Evolutionary conservation across 1,140 invertebrate species (phyloP), one percentile per base, ranked within the genome.

Genomic region (Archivesica marissinica): DNA sequence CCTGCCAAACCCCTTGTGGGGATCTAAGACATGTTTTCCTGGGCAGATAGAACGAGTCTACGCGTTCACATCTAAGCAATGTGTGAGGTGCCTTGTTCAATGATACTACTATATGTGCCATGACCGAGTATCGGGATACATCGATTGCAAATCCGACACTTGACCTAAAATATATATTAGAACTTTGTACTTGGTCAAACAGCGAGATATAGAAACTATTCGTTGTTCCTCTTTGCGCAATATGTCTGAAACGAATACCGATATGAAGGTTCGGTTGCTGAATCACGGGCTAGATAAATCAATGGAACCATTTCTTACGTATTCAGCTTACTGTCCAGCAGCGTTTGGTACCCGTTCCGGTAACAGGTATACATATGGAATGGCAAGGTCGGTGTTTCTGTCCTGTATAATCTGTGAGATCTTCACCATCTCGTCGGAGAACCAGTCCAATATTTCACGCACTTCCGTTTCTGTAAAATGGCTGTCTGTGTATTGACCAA

Each of bases 311-410:
- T 11, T 54, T n/a, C 4, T 54, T 54, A 11, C n/a, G 7, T 17
- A 17, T 47, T 17, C 7, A 47, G 7, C n/a, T 25, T 35, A 82
- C 30, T 82, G 79, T 0, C 79, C 61, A 25, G 68, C 72, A 25
- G 81, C 44, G 30, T 66, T 84, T 0, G 81, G 81, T n/a, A 84
- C 50, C 11, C 59, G 30, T 25, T 84, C 81, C 6, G 81, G 81
- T 28, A 84, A 25, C 11, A 84, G 50, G 44, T 84, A 84, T 15
- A 35, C 44, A 68, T 84, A 84, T 17, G 81, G 72, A 20, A 84
- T 52, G 23, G 64, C 56, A n/a, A 74, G 66, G n/a, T 84, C 28
- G 9, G 23, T 41, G 56, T 84, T 84, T 20, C 81, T n/a, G 6
- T 47, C 13, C 17, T 66, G 56, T 2, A 84, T 75, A 28, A 39